Conservation (phyloP, 2,797 vertebrate genomes). For the Sternotherus odoratus region DNA sequence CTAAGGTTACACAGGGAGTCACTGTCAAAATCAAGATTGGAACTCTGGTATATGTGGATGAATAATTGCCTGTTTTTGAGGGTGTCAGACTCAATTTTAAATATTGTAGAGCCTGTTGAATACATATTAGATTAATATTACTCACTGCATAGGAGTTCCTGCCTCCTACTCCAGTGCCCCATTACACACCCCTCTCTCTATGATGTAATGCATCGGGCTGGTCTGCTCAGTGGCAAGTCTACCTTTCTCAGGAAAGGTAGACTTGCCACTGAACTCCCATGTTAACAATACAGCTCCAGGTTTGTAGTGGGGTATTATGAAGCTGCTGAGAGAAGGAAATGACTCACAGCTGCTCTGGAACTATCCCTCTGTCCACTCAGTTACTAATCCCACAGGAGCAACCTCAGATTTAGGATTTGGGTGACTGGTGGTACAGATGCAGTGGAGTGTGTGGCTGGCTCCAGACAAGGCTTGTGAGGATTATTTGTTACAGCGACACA, state of each 20-base stretch:
- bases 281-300: neutral
- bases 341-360: neutral
- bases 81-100: neutral
- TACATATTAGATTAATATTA: neutral
- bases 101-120: neutral
- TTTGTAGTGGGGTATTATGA: fast-evolving
- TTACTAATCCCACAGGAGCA: neutral
- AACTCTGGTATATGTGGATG: neutral
- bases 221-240: neutral
- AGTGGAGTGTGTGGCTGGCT: neutral
- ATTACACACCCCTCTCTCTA: neutral
- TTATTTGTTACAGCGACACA: neutral
- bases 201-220: neutral
- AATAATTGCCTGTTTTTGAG: neutral
- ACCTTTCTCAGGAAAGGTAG: neutral
- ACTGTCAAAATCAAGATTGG: neutral
- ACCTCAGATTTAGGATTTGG: neutral
- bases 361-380: neutral
- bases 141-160: neutral
- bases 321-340: neutral
- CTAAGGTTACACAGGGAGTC: neutral
- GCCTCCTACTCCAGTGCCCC: neutral
- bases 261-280: neutral
- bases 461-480: neutral
- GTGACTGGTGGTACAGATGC: fast-evolving